phyloP scores from a whole-genome alignment of 2,113 vertebrate species.

The Hydropotes inermis region DNA sequence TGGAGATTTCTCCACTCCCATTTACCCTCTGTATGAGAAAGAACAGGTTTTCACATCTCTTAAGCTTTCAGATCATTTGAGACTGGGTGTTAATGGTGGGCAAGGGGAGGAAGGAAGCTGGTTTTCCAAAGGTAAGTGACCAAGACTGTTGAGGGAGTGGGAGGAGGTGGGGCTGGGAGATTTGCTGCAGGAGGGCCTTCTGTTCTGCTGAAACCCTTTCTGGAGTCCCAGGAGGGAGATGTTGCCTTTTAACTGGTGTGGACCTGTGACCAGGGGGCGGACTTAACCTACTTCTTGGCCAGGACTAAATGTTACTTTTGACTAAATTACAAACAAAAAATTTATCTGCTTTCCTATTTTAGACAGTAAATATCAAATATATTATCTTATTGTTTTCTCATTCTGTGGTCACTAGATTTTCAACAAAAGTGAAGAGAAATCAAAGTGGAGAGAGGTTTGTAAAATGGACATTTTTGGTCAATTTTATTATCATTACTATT shows the following conservation, averaged over 20 bases:
- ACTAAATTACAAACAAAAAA: not conserved
- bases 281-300: not conserved
- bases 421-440: not conserved
- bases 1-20: not conserved
- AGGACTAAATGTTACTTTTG: not conserved
- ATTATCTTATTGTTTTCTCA: not conserved
- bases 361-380: not conserved
- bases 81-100: rapidly evolving
- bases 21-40: not conserved
- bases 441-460: not conserved
- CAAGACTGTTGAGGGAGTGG: rapidly evolving
- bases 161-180: rapidly evolving
- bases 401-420: not conserved
- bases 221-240: no score
- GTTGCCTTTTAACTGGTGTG: no score
- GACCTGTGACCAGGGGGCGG: rapidly evolving
- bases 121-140: not conserved
- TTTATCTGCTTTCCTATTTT: not conserved
- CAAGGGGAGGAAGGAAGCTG: not conserved
- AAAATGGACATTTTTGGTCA: not conserved
- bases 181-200: rapidly evolving
- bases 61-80: not conserved
- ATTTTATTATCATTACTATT: not conserved
- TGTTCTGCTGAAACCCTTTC: not conserved
- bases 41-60: not conserved